Percentiles rank a stretch among this genome's conserved stretches.
Evolutionary conservation across 2,113 vertebrate genomes (phyloP).

Genomic region (Felis chaus): DNA sequence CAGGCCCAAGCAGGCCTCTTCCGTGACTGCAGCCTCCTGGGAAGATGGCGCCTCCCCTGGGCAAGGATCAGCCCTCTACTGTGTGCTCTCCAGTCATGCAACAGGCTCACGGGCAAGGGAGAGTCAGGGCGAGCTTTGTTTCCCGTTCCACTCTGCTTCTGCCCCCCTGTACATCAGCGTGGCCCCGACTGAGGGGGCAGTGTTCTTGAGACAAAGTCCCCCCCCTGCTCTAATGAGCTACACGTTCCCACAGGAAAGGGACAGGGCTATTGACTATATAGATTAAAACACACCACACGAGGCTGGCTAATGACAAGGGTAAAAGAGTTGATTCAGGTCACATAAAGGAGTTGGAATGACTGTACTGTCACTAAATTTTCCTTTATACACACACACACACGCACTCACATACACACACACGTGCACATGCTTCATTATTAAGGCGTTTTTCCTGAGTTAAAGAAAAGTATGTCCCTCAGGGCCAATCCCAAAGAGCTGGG

Average conservation of each 20-base stretch:
- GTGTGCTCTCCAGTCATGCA: fast-evolving
- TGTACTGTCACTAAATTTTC: background rate
- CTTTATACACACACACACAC: background rate
- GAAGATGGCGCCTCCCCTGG: fast-evolving
- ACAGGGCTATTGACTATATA: fast-evolving
- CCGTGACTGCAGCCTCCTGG: fast-evolving
- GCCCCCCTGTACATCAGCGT: background rate
- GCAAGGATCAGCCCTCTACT: fast-evolving
- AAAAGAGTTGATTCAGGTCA: background rate
- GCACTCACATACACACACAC: too few relatives aligned
- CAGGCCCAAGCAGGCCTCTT: fast-evolving
- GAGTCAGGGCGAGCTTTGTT: background rate
- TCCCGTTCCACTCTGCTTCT: background rate
- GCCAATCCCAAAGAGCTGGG: background rate
- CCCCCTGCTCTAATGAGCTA: background rate
- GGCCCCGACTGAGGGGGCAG: too few relatives aligned
- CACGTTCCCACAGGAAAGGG: background rate
- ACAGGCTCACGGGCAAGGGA: fast-evolving
- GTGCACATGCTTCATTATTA: background rate
- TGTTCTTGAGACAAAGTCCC: background rate
- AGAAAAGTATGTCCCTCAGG: too few relatives aligned
- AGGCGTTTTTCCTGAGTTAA: background rate
- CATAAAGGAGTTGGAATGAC: background rate
- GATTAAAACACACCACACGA: fast-evolving
- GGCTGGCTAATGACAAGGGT: fast-evolving